These are phyloP conservation scores for Zaprionus camerounensis DNA, from an alignment of 1,140 invertebrate species.

Conservation along the genomic window DNA sequence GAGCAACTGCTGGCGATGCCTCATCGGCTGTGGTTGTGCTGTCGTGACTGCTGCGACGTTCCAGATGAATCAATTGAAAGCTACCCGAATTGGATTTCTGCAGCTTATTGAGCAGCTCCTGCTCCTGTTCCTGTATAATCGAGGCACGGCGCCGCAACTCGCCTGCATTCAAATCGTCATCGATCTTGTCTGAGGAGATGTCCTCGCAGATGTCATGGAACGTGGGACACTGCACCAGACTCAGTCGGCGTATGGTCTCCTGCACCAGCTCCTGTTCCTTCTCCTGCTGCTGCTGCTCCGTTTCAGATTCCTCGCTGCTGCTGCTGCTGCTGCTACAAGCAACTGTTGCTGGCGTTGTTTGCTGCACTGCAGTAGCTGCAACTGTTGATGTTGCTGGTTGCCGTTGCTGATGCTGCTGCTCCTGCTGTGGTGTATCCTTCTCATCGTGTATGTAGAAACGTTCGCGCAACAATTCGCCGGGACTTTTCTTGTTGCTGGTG, in stretches of 20 bases:
- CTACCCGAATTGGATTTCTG: conserved; percentile 75
- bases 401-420: conserved; percentile 20
- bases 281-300: conserved; percentile 29
- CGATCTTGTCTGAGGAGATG: conserved; percentile 85
- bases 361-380: conserved; percentile 19
- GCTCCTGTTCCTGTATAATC: conserved; percentile 81
- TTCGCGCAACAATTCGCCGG: conserved; percentile 90
- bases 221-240: conserved; percentile 83
- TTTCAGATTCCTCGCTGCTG: conserved; percentile 7
- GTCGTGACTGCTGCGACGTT: conserved; percentile 71
- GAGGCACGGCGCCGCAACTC: conserved; percentile 77
- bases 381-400: conserved; percentile 6
- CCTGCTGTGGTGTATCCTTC: conserved; percentile 56
- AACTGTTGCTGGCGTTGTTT: conserved; percentile 12
- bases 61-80: conserved; percentile 74
- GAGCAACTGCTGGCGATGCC: conserved; percentile 5
- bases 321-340: conserved; percentile 21
- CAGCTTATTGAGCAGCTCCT: conserved; percentile 74
- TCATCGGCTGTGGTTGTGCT: conserved; percentile 61
- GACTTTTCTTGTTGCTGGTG: conserved; percentile 86
- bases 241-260: conserved; percentile 64
- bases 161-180: conserved; percentile 86
- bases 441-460: conserved; percentile 90
- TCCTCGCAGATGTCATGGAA: conserved; percentile 86
- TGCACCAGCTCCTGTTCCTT: conserved; percentile 50